These are phyloP conservation scores for Seriola rivoliana DNA, from an alignment of 2,113 vertebrate genomes.

Conservation along the genomic window DNA sequence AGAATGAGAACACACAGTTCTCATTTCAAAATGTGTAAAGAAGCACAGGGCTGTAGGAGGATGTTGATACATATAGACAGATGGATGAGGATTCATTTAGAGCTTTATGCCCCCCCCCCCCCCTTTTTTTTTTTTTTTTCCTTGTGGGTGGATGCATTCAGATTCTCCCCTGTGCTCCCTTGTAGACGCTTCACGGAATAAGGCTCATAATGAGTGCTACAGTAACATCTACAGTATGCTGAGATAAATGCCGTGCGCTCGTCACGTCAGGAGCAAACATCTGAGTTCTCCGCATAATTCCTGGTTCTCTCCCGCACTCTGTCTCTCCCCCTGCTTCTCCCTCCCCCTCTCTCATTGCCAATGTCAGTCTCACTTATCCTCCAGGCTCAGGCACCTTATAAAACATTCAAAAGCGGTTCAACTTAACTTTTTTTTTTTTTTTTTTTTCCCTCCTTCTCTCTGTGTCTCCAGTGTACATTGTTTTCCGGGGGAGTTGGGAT, in stretches of 20 bases:
- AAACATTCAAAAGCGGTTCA: slow-evolving; percentile 77
- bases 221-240: slow-evolving; percentile 38
- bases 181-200: slow-evolving; percentile 29
- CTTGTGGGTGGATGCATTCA: slow-evolving; percentile 18
- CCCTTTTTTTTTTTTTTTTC: neutral
- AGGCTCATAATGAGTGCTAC: slow-evolving; percentile 45
- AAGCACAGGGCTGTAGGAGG: slow-evolving; percentile 3
- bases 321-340: slow-evolving; percentile 36
- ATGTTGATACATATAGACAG: slow-evolving; percentile 26
- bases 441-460: neutral
- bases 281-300: slow-evolving; percentile 55
- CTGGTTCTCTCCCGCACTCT: slow-evolving; percentile 1
- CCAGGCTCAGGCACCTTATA: slow-evolving; percentile 67
- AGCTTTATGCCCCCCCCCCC: slow-evolving; percentile 14
- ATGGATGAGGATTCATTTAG: slow-evolving; percentile 42
- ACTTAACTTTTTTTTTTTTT: slow-evolving; percentile 26
- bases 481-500: slow-evolving; percentile 57
- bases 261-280: slow-evolving; percentile 46
- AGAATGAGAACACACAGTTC: neutral
- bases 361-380: slow-evolving; percentile 83
- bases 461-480: slow-evolving; percentile 57
- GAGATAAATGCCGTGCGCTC: slow-evolving; percentile 31
- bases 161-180: slow-evolving; percentile 4
- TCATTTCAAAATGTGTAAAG: slow-evolving; percentile 25
- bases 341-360: slow-evolving; percentile 49